Evolutionary conservation across 2,888 invertebrate genomes (phyloP).

Genomic region (Aleiodes leptofemur): DNA sequence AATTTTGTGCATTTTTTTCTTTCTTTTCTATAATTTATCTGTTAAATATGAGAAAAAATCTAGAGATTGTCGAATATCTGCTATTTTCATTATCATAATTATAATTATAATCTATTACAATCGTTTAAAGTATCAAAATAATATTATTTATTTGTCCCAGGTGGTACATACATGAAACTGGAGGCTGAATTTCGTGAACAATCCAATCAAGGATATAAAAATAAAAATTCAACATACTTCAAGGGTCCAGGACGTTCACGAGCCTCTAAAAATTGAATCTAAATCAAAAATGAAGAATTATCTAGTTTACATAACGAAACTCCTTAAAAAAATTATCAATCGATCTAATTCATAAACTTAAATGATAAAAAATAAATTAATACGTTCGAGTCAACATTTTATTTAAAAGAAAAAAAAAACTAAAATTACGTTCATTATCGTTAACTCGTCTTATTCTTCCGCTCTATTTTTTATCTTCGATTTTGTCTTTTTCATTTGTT

Average conservation of each 20-base stretch:
- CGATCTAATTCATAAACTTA: background rate
- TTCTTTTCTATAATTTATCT: too few relatives aligned
- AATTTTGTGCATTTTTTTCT: too few relatives aligned
- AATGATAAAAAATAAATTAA: background rate
- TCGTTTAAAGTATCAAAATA: background rate
- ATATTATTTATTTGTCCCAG: slow-evolving; percentile 70
- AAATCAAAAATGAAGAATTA: slow-evolving; percentile 12
- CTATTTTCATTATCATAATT: background rate
- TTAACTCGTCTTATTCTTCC: background rate
- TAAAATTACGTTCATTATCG: too few relatives aligned
- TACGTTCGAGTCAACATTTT: background rate
- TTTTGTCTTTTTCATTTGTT: background rate
- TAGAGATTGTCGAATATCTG: too few relatives aligned
- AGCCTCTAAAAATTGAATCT: slow-evolving; percentile 55
- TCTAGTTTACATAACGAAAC: background rate
- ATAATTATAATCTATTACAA: slow-evolving; percentile 16
- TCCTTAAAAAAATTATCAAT: too few relatives aligned
- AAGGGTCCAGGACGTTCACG: slow-evolving; percentile 58
- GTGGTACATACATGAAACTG: slow-evolving; percentile 85
- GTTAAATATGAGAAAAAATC: too few relatives aligned
- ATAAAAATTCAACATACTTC: slow-evolving; percentile 59
- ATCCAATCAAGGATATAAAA: slow-evolving; percentile 64
- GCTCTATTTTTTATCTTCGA: background rate
- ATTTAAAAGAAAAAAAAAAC: background rate
- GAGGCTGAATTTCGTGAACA: slow-evolving; percentile 87